Base-by-base conservation (phyloP, 2,113 vertebrate genomes). In the Xyrauchen texanus region DNA sequence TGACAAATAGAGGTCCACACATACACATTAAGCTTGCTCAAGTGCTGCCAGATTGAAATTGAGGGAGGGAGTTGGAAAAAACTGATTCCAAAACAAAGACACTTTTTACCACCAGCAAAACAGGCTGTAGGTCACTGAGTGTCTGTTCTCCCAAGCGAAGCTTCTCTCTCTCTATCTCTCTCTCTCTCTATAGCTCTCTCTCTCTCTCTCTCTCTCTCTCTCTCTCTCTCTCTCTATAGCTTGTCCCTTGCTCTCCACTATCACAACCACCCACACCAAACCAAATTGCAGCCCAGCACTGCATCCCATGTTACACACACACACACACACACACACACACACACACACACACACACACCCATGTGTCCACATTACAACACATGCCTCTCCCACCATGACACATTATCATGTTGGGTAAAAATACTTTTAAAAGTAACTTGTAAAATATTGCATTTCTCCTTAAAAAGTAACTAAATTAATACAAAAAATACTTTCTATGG, bases 281-380 rank as follows among this genome's bases (percentile, higher is more conserved):
- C 86, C 76, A 85, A 89, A 90, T 90, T 90, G 89, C 90, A 88
- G 77, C 76, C 60, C 71, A 83, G 80, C 76, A 65, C 62, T 76
- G 71, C 46, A 47, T 74, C 46, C 58, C 71, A 51, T 16, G 7
- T 62, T 16, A 65, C 73, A 44, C 73, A 64, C 13, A 12, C 60
- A 65, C 21, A 44, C 73, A 64, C 13, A 12, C 46, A 65, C 75
- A 80, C 61, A 44, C 73, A 64, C 13, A 12, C 46, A 65, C 73
- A 44, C 73, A 64, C 13, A 12, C 60, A 65, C 21, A 44, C 73
- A 64, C 13, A 12, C 46, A 65, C 75, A 80, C 61, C 78, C 78
- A 77, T 49, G 62, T 58, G 74, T 69, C 66, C 78, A 83, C 84
- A 82, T 86, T 85, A 88, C 79, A 87, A 86, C 87, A 88, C 86